phyloP scores from a whole-genome alignment of 2,797 vertebrate species.

The Paedocypris micromegethes region DNA sequence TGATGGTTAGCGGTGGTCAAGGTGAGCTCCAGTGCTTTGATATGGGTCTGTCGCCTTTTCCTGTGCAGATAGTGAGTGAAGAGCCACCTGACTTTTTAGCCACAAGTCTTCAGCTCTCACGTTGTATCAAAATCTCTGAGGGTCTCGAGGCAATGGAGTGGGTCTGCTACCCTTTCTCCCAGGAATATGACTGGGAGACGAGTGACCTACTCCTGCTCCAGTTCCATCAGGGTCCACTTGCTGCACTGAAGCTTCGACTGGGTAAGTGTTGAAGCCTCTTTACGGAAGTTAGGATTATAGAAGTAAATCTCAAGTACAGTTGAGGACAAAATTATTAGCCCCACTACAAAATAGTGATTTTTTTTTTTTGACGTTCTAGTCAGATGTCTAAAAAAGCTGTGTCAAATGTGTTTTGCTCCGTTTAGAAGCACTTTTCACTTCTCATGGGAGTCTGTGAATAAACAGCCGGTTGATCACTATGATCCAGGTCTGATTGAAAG shows the following conservation, averaged over 20 bases:
- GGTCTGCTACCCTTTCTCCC: slow-evolving; percentile 59
- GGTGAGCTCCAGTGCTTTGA: slow-evolving; percentile 89
- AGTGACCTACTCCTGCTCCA: slow-evolving; percentile 74
- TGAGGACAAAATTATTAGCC: too few relatives aligned
- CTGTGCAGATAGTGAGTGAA: slow-evolving; percentile 78
- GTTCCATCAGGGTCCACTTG: slow-evolving; percentile 83
- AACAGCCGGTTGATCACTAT: too few relatives aligned
- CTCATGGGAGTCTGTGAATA: too few relatives aligned
- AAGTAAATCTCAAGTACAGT: neutral
- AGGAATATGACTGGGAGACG: slow-evolving; percentile 53
- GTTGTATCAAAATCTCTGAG: slow-evolving; percentile 70
- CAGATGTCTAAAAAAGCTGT: too few relatives aligned
- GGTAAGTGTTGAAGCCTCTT: slow-evolving; percentile 65
- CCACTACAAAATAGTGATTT: too few relatives aligned
- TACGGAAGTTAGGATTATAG: neutral
- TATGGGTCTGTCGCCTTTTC: slow-evolving; percentile 77
- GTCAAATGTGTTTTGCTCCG: too few relatives aligned
- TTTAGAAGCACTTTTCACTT: too few relatives aligned
- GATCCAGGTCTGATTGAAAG: too few relatives aligned
- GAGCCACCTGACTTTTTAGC: slow-evolving; percentile 61
- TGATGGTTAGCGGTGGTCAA: slow-evolving; percentile 75
- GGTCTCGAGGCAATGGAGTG: slow-evolving; percentile 80
- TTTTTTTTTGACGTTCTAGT: too few relatives aligned
- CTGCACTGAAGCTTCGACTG: slow-evolving; percentile 78
- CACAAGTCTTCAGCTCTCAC: slow-evolving; percentile 73